Evolutionary conservation across 2,113 vertebrate genomes (phyloP).

Genomic region (Mormyrus lacerda): DNA sequence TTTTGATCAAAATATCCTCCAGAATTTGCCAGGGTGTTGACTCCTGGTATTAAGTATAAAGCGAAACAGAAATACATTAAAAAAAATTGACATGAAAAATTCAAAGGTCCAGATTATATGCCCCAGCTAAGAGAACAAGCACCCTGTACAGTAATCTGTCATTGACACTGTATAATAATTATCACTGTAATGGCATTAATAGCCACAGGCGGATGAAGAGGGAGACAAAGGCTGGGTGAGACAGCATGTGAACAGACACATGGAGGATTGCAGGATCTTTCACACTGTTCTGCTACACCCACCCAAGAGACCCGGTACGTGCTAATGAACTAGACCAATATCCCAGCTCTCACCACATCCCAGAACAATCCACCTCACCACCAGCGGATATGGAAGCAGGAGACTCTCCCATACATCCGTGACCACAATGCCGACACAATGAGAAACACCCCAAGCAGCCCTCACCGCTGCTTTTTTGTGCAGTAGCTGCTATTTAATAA

Average conservation of each 20-base stretch:
- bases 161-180: not conserved
- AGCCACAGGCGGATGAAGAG: too few relatives aligned
- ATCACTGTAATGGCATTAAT: not conserved
- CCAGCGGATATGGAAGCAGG: constrained; percentile 61
- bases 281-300: constrained; percentile 63
- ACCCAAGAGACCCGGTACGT: constrained; percentile 60
- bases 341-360: constrained; percentile 64
- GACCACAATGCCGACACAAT: not conserved
- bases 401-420: constrained; percentile 42
- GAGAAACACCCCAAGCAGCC: not conserved
- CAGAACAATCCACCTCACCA: constrained; percentile 52
- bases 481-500: not conserved
- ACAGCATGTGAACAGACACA: constrained; percentile 47
- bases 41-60: not conserved
- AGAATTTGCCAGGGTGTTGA: not conserved
- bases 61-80: not conserved
- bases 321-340: constrained; percentile 67
- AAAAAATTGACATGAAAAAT: not conserved
- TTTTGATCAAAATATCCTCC: too few relatives aligned
- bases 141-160: not conserved
- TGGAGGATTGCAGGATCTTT: constrained; percentile 75
- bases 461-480: not conserved
- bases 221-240: constrained; percentile 52
- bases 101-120: not conserved
- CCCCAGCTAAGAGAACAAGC: not conserved